Conservation (phyloP, 2,888 invertebrate genomes). For the Drosophila tripunctata region DNA sequence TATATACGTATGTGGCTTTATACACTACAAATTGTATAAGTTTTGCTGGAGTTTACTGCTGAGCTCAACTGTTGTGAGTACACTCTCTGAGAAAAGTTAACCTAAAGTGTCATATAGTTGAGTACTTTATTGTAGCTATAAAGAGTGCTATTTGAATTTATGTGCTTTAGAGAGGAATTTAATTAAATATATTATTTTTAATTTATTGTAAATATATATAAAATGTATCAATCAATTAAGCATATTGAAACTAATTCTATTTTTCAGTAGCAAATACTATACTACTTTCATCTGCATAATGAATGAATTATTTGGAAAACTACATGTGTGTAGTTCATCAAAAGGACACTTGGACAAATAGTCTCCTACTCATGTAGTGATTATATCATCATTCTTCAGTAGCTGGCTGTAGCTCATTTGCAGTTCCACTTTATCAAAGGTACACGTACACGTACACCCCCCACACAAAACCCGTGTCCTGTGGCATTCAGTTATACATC, state of each 20-base stretch:
- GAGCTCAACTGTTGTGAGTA: conserved; percentile 14
- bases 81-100: not conserved
- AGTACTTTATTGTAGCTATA: not conserved
- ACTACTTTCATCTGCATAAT: not conserved
- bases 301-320: not conserved
- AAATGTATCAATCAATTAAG: too few relatives aligned
- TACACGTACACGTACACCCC: too few relatives aligned
- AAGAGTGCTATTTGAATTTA: too few relatives aligned
- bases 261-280: too few relatives aligned
- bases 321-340: not conserved
- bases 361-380: not conserved
- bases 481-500: conserved; percentile 45
- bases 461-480: not conserved
- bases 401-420: conserved; percentile 23
- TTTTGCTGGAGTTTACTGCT: conserved; percentile 27
- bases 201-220: too few relatives aligned
- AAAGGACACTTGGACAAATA: not conserved
- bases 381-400: not conserved
- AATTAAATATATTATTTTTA: too few relatives aligned
- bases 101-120: not conserved
- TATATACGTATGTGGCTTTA: conserved; percentile 43
- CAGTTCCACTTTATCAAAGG: conserved; percentile 27
- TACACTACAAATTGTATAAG: conserved; percentile 66
- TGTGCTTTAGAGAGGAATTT: too few relatives aligned
- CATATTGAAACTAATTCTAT: too few relatives aligned